Base-by-base conservation (phyloP, 1,140 invertebrate species). In the Popillia japonica region DNA sequence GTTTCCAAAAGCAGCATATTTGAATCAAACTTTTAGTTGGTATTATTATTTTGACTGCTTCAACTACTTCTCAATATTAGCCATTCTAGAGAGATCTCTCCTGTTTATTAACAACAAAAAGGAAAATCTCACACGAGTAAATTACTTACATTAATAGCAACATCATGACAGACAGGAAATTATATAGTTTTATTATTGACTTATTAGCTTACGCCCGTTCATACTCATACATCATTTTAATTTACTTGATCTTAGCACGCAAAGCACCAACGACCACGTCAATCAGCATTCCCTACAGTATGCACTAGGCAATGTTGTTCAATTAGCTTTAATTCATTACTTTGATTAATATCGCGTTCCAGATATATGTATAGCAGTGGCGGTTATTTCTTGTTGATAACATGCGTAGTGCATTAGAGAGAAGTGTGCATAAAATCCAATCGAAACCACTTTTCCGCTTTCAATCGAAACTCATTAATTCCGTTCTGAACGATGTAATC, bases 281-380 rank as follows among this genome's bases (percentile, higher is more conserved):
- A 55, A 55, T 55, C 17, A 55, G 27, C 61, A 22, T n/a, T n/a
- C n/a, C n/a, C n/a, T n/a, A n/a, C n/a, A n/a, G n/a, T 23, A 48
- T 7, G 44, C 8, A 48, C 22, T 22, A 68, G 22, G 22, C 27
- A 68, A 14, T 68, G 27, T 22, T 22, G 61, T 68, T 68, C 61
- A 68, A 68, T 68, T 68, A 68, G 22, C 61, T 34, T 23, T 68
- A 68, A 68, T 68, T 68, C 61, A 68, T 68, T 68, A 68, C 61
- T 68, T 68, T 68, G 61, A 68, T 68, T 68, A 68, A 68, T 68
- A 10, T 8, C 61, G 27, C 61, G 61, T 23, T 34, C 27, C 4
- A 11, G 61, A 68, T 68, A 34, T 64, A 64, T n/a, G n/a, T n/a
- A n/a, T n/a, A n/a, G n/a, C 20, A 7, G 6, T 23, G 61, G 27